phyloP scores from a whole-genome alignment of 2,113 vertebrate genomes.

The Acrocephalus kingi region DNA sequence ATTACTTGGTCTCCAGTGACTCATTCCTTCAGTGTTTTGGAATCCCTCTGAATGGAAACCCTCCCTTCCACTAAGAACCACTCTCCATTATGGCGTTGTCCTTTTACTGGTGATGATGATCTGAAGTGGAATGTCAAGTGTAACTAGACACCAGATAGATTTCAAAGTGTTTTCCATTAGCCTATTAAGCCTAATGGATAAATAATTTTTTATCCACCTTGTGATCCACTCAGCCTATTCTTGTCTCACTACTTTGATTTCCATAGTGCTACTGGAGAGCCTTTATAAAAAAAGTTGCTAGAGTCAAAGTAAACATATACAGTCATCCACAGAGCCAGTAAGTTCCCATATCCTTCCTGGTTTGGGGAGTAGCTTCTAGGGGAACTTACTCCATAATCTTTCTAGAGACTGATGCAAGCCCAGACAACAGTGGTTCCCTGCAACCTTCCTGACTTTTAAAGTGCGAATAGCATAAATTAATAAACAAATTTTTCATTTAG shows the following conservation, averaged over 20 bases:
- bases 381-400: background rate
- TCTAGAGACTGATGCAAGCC: background rate
- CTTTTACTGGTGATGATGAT: background rate
- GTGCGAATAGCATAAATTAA: background rate
- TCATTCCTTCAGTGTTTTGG: background rate
- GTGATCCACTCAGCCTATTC: background rate
- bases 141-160: background rate
- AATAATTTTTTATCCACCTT: background rate
- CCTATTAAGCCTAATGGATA: background rate
- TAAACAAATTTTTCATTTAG: background rate
- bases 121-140: background rate
- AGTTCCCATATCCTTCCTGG: background rate
- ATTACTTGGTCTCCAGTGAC: background rate
- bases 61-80: background rate
- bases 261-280: background rate
- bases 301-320: background rate
- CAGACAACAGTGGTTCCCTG: accelerated
- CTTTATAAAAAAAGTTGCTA: background rate
- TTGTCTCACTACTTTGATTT: background rate
- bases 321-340: background rate
- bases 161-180: background rate
- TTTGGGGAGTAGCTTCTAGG: background rate
- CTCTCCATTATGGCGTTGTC: background rate
- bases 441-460: background rate
- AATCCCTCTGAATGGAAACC: background rate